Conservation (phyloP, 2,797 vertebrate genomes). For the Danio jaintianensis region DNA sequence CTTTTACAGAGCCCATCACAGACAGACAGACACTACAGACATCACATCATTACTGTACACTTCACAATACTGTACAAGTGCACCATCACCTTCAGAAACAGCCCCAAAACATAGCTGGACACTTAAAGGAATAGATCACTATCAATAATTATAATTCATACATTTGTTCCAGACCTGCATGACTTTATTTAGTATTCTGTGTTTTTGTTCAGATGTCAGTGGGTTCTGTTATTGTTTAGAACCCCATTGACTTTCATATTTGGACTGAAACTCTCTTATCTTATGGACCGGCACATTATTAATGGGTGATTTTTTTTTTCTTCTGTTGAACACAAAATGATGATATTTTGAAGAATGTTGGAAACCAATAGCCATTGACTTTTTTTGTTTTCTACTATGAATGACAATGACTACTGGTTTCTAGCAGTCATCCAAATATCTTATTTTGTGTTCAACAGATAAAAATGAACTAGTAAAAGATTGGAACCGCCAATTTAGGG, state of each 20-base stretch:
- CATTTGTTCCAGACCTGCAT: background rate
- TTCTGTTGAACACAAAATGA: too few species aligned
- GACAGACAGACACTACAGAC: conserved; percentile 25
- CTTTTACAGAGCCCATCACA: conserved; percentile 15
- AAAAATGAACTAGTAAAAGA: too few species aligned
- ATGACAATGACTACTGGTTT: too few species aligned
- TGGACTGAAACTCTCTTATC: background rate
- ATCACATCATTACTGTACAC: conserved; percentile 36
- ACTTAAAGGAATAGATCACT: background rate
- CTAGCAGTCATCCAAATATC: too few species aligned
- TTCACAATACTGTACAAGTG: background rate
- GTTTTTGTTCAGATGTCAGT: background rate
- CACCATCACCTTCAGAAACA: conserved; percentile 12
- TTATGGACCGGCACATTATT: too few species aligned
- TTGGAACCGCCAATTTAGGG: too few species aligned
- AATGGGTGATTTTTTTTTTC: too few species aligned
- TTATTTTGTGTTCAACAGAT: too few species aligned
- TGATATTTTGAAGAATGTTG: too few species aligned
- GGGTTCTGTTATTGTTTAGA: background rate
- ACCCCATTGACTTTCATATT: background rate
- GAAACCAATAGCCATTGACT: too few species aligned
- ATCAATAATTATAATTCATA: background rate
- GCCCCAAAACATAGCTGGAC: background rate
- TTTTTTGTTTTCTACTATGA: too few species aligned
- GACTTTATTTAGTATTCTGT: background rate